Conservation (phyloP, 2,797 vertebrate genomes). For the Florisuga fusca region DNA sequence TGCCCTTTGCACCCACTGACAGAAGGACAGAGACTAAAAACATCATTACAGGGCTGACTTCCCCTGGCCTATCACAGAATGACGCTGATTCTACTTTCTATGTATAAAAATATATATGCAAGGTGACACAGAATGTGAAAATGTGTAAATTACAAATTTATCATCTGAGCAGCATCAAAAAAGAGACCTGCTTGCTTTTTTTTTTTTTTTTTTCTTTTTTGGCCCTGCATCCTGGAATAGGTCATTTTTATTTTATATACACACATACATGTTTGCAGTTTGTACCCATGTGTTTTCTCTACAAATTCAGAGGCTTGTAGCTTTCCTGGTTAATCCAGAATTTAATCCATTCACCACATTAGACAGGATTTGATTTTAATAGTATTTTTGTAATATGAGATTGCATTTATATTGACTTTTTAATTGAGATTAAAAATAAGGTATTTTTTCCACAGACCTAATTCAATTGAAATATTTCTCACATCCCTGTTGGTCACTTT, state of each 20-base stretch:
- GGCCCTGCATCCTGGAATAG: neutral
- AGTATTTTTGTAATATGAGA: neutral
- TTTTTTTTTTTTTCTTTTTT: too few relatives aligned
- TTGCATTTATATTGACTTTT: neutral
- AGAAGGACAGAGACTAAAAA: neutral
- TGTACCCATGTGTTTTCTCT: conserved; percentile 8
- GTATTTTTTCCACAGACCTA: neutral
- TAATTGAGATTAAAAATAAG: neutral
- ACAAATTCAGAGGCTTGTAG: neutral
- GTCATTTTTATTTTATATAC: conserved; percentile 33
- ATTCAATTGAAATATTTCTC: neutral
- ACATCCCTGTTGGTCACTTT: neutral
- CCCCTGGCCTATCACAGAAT: neutral
- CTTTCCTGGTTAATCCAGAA: neutral
- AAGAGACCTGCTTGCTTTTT: neutral
- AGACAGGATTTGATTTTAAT: neutral
- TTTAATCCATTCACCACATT: neutral
- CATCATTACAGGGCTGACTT: neutral
- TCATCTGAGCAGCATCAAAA: neutral
- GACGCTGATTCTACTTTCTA: neutral
- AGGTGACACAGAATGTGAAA: neutral
- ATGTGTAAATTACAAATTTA: neutral
- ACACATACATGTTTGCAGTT: conserved; percentile 19
- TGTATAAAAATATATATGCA: neutral
- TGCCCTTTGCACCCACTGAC: neutral